Evolutionary conservation across 2,888 invertebrate species (phyloP).

Genomic region (Synanthedon myopaeformis): DNA sequence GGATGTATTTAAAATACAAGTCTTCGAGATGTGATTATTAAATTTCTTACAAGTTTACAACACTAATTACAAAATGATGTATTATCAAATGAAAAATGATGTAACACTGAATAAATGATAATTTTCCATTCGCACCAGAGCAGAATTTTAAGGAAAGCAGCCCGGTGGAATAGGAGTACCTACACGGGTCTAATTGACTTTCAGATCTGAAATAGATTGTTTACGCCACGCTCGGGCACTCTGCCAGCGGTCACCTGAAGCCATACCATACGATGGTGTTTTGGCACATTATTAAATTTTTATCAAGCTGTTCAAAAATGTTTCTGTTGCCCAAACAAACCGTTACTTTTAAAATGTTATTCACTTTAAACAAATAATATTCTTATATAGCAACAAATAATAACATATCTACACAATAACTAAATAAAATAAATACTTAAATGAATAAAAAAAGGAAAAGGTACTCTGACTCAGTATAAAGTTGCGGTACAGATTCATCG

Average conservation of each 20-base stretch:
- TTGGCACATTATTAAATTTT: conserved; percentile 56
- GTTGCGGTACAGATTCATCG: no score
- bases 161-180: conserved; percentile 32
- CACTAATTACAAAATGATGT: neutral
- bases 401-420: no score
- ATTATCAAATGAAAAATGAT: neutral
- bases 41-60: no score
- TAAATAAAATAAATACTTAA: no score
- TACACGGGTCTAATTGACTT: conserved; percentile 39
- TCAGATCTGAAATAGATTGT: conserved; percentile 65
- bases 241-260: conserved; percentile 60
- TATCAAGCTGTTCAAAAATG: conserved; percentile 23
- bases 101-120: neutral
- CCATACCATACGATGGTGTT: conserved; percentile 41
- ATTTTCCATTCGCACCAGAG: neutral
- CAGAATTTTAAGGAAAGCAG: conserved; percentile 16
- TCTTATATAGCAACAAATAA: no score
- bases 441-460: no score
- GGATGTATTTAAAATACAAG: no score
- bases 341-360: conserved; percentile 1
- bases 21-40: no score
- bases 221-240: conserved; percentile 57
- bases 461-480: no score
- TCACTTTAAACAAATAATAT: no score
- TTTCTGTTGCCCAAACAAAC: conserved; percentile 12